Evolutionary conservation across 2,888 invertebrate species (phyloP).

Genomic region (Liopterus haemorrhoidalis): DNA sequence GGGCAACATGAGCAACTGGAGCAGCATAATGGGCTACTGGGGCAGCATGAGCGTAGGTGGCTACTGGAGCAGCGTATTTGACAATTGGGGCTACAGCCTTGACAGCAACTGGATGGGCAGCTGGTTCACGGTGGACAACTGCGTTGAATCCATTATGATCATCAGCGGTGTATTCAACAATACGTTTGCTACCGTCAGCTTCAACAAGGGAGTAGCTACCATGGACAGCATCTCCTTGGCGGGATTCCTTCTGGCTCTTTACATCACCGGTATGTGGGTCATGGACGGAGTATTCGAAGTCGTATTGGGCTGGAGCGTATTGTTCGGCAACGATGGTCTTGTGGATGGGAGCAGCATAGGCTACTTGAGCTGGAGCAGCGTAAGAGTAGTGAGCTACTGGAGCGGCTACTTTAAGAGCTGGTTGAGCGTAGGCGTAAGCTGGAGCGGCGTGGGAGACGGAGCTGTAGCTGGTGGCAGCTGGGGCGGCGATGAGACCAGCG

Average conservation of each 20-base stretch:
- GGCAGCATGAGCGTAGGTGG: slow-evolving; percentile 27
- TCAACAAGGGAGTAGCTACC: slow-evolving; percentile 51
- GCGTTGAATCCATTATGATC: slow-evolving; percentile 52
- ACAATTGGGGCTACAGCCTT: slow-evolving; percentile 40
- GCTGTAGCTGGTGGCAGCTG: slow-evolving; percentile 7
- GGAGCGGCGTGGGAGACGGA: slow-evolving; percentile 9
- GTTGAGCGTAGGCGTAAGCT: slow-evolving; percentile 5
- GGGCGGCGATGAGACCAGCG: slow-evolving; percentile 21
- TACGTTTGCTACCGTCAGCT: slow-evolving; percentile 49
- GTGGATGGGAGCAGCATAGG: slow-evolving; percentile 36
- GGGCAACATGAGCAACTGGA: too few species aligned
- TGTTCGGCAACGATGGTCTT: slow-evolving; percentile 44
- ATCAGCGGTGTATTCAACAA: slow-evolving; percentile 51
- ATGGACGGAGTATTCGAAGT: slow-evolving; percentile 47
- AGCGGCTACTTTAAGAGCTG: slow-evolving; percentile 2
- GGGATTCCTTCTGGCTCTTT: slow-evolving; percentile 49
- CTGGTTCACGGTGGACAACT: slow-evolving; percentile 49
- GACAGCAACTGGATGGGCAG: slow-evolving; percentile 36
- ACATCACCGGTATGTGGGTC: slow-evolving; percentile 51
- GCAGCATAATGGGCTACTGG: slow-evolving; percentile 34
- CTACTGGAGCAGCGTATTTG: slow-evolving; percentile 17
- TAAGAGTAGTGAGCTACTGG: slow-evolving; percentile 4
- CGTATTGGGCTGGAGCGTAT: slow-evolving; percentile 47
- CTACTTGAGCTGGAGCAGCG: slow-evolving; percentile 17
- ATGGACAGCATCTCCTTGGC: slow-evolving; percentile 49